A percentile compares a stretch with the other conserved stretches of the same genome.
Conservation (phyloP, 2,113 vertebrate genomes). For the Saimiri boliviensis region DNA sequence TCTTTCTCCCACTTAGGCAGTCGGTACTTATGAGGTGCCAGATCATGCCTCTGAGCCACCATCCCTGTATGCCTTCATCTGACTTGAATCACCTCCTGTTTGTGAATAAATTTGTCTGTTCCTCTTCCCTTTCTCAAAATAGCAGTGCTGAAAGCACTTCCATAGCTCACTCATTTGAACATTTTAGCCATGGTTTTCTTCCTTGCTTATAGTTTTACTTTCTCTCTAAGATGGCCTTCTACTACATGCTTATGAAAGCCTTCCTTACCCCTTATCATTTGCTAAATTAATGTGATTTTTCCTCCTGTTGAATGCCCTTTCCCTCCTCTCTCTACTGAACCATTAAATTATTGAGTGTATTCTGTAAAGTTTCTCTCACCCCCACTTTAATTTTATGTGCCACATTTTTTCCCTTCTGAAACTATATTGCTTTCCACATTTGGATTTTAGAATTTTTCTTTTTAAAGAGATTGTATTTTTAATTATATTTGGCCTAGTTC, state of each 20-base stretch:
- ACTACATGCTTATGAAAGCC: background rate
- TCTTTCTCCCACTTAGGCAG: background rate
- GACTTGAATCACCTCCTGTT: background rate
- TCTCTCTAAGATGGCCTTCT: constrained; percentile 21
- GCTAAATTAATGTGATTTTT: constrained; percentile 57
- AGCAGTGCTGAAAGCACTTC: constrained; percentile 1
- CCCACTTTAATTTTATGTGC: constrained; percentile 43
- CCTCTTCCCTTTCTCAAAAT: background rate
- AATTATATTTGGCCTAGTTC: constrained; percentile 63
- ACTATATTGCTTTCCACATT: background rate
- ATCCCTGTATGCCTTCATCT: background rate
- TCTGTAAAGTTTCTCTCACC: constrained; percentile 42
- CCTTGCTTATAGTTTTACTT: constrained; percentile 31
- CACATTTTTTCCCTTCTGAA: constrained; percentile 41
- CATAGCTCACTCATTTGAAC: background rate
- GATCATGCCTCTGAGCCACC: background rate
- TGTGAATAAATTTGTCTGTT: constrained; percentile 4
- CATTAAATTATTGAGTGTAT: constrained; percentile 33
- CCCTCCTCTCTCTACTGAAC: background rate
- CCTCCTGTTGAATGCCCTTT: background rate
- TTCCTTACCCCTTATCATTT: constrained; percentile 27
- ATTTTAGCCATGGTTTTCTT: constrained; percentile 35
- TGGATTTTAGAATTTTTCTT: constrained; percentile 52
- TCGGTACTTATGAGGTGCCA: background rate
- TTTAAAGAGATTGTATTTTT: constrained; percentile 51